Conservation (phyloP, 2,113 vertebrate species). For the Gnathonemus echidnorhynchus region DNA sequence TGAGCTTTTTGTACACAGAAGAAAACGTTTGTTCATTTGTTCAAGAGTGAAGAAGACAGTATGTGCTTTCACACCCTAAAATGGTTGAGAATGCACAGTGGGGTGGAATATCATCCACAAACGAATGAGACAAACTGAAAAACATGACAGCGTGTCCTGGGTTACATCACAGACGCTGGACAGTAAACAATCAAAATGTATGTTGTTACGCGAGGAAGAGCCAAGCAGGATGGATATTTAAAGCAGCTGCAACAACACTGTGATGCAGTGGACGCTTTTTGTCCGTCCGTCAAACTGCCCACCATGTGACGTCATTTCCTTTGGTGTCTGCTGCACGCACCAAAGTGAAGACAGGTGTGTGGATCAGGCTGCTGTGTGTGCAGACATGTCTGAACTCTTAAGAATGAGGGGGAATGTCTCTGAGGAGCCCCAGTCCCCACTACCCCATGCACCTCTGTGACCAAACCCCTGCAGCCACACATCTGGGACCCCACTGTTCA, state of each 20-base stretch:
- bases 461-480: slow-evolving; percentile 2
- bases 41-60: neutral
- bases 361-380: neutral
- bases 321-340: neutral
- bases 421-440: neutral
- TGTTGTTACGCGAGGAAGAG: neutral
- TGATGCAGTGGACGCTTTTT: neutral
- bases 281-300: neutral
- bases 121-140: neutral
- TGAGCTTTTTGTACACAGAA: neutral
- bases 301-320: neutral
- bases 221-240: neutral
- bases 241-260: neutral
- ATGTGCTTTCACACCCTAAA: neutral
- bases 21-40: neutral
- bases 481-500: slow-evolving; percentile 6
- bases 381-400: neutral
- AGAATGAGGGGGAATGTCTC: neutral
- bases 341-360: neutral
- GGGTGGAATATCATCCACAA: neutral
- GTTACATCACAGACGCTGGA: neutral
- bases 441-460: neutral
- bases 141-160: neutral
- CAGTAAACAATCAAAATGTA: neutral
- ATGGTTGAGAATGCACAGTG: neutral